Base-by-base conservation (phyloP, 1,140 invertebrate genomes). In the Bombus cullumanus region DNA sequence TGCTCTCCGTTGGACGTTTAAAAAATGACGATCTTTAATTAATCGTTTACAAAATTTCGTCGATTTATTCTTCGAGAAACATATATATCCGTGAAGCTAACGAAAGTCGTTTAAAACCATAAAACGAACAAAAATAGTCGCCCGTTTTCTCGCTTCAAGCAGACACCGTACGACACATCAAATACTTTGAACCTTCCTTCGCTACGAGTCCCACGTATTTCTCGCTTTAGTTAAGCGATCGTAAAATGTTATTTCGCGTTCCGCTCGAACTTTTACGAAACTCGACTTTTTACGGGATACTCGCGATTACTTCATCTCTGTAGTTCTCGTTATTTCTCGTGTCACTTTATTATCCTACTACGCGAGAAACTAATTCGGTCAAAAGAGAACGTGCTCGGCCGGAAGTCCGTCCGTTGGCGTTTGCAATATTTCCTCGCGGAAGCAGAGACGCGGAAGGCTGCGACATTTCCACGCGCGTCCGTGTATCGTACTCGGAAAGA, bases 371-470 rank as follows among this genome's bases (percentile, higher is more conserved):
- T 68, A 75, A 57, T 77, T 53, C 59, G 72, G 18, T 37, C 34
- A n/a, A n/a, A 68, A 41, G 15, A 22, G 73, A 83, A 75, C 15
- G 43, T 75, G 28, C 9, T 13, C n/a, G 53, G 37, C 15, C 72
- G 72, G 72, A 66, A 66, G 57, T 77, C 39, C 15, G 59, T 66
- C 41, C 15, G n/a, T 1, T 71, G n/a, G 80, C 53, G 71, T 64
- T 53, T 6, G 39, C 71, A 8, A 75, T 82, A 75, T 64, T 75
- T 82, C 10, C 31, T 62, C 41, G 18, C 31, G 72, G 79, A 74
- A 82, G 57, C 57, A 59, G 71, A 75, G 74, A 81, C 71, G 53
- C 57, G 53, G 53, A 74, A 41, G 37, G 43, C 22, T 41, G 72
- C 39, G 53, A 62, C 47, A 18, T 53, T 53, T 53, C 6, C 18